Conservation (phyloP, 2,797 vertebrate species). For the Falco naumanni region DNA sequence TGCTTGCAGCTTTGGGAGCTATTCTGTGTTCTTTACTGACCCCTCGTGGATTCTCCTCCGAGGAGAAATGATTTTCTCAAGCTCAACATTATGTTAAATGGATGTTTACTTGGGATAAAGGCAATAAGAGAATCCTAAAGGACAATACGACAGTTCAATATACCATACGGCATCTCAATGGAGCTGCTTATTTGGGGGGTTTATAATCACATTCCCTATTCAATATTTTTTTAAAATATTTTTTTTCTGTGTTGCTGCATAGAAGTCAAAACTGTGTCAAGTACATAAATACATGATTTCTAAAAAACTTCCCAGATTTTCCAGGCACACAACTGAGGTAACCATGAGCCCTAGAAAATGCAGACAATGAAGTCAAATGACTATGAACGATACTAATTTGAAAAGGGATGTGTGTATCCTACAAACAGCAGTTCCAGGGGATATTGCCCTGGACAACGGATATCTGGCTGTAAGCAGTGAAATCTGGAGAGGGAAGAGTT, state of each 20-base stretch:
- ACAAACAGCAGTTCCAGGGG: not conserved
- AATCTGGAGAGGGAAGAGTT: not conserved
- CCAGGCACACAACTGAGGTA: not conserved
- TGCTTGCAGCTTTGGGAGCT: not conserved
- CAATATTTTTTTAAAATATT: no score
- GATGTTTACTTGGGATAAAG: not conserved
- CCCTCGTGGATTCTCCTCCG: conserved; percentile 65
- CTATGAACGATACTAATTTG: fast-evolving
- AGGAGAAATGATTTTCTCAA: not conserved
- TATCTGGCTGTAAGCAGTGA: not conserved
- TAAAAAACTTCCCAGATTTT: not conserved
- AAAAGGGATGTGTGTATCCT: not conserved
- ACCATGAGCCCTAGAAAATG: not conserved
- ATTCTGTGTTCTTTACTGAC: conserved; percentile 70
- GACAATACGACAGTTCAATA: not conserved
- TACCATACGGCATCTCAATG: not conserved
- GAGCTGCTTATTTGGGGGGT: not conserved
- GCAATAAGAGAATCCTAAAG: not conserved
- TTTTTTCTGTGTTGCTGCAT: not conserved
- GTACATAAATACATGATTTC: fast-evolving
- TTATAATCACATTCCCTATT: not conserved
- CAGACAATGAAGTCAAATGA: not conserved
- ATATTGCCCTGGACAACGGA: not conserved
- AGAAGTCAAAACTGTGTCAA: not conserved
- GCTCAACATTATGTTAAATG: fast-evolving